Conservation (phyloP, 1,140 invertebrate genomes). For the Drosophila kurseongensis region DNA sequence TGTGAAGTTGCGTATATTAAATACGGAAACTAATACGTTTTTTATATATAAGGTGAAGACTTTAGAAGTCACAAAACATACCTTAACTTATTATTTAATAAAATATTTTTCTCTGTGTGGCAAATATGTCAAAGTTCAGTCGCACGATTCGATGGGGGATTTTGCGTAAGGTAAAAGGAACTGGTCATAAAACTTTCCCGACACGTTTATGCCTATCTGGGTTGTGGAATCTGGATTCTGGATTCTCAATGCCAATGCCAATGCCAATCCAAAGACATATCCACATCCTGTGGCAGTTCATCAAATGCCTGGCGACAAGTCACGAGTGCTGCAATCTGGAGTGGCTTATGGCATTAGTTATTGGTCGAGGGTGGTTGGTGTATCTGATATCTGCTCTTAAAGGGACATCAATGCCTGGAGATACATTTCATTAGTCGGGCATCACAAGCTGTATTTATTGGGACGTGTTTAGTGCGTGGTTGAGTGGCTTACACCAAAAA, state of each 20-base stretch:
- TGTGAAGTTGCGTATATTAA: too few species aligned
- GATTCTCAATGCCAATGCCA: slow-evolving; percentile 31
- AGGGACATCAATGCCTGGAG: slow-evolving; percentile 27
- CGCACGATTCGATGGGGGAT: slow-evolving; percentile 27
- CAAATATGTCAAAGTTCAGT: slow-evolving; percentile 57
- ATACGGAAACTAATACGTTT: too few species aligned
- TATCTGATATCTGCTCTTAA: not conserved
- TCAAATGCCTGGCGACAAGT: slow-evolving; percentile 61
- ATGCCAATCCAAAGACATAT: slow-evolving; percentile 25
- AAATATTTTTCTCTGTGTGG: not conserved
- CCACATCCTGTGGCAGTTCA: slow-evolving; percentile 54
- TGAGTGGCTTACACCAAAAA: not conserved
- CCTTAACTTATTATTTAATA: too few species aligned
- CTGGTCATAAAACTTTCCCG: slow-evolving; percentile 67
- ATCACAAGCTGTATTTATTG: slow-evolving; percentile 45
- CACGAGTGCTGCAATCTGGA: slow-evolving; percentile 38
- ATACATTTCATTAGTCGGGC: slow-evolving; percentile 44
- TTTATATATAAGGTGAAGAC: too few species aligned
- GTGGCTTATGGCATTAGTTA: slow-evolving; percentile 44
- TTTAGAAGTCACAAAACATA: too few species aligned
- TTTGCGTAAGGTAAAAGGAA: slow-evolving; percentile 29
- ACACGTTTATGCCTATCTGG: slow-evolving; percentile 67
- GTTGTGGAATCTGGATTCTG: slow-evolving; percentile 12
- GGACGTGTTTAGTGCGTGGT: slow-evolving; percentile 1
- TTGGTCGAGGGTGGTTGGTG: slow-evolving; percentile 16